Evolutionary conservation across 2,113 vertebrate species (phyloP).

Genomic region (Noturus placidus): DNA sequence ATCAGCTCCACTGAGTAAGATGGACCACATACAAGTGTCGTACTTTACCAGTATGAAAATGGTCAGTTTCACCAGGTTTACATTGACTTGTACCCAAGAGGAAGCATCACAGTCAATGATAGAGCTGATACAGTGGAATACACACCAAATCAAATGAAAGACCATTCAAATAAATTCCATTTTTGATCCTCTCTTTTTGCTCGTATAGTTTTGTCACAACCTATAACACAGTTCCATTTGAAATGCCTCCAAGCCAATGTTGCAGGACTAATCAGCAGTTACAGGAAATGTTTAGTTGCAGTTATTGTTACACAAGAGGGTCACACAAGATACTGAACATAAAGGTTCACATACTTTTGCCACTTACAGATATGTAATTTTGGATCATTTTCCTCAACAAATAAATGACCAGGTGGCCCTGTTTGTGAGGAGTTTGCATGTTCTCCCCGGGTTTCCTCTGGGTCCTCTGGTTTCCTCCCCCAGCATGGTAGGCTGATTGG

Average conservation of each 20-base stretch:
- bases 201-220: background rate
- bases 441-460: too few species aligned
- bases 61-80: constrained; percentile 13
- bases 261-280: too few species aligned
- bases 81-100: background rate
- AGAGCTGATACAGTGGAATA: background rate
- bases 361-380: too few species aligned
- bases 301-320: too few species aligned
- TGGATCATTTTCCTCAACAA: too few species aligned
- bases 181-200: background rate
- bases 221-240: background rate
- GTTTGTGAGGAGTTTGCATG: too few species aligned
- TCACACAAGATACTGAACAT: too few species aligned
- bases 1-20: constrained; percentile 44
- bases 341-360: too few species aligned
- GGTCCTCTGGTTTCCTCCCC: too few species aligned
- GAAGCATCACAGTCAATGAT: background rate
- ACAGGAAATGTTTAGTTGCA: too few species aligned
- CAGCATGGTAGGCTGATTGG: too few species aligned
- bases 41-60: constrained; percentile 58
- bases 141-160: background rate
- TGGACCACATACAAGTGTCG: constrained; percentile 52
- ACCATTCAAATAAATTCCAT: background rate
- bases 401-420: too few species aligned
- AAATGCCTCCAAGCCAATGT: background rate